Evolutionary conservation across 2,113 vertebrate species (phyloP).

Genomic region (Anseranas semipalmata): DNA sequence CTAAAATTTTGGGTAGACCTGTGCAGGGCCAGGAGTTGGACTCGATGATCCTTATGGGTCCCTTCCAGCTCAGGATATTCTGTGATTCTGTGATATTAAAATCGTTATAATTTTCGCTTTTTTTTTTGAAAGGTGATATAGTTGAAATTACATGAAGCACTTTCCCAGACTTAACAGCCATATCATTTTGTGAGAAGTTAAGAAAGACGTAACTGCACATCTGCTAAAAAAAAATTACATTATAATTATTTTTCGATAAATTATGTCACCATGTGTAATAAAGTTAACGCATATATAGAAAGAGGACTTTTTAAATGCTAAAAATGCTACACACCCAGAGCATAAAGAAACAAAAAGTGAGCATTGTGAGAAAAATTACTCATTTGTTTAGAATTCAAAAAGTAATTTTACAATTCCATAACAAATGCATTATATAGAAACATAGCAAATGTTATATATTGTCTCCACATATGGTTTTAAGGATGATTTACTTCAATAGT

Average conservation of each 20-base stretch:
- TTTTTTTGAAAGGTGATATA: not conserved
- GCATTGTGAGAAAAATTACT: not conserved
- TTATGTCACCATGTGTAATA: not conserved
- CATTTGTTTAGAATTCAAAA: not conserved
- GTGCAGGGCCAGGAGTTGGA: no score
- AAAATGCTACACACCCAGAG: not conserved
- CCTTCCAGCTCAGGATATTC: no score
- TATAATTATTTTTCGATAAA: not conserved
- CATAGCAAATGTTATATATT: not conserved
- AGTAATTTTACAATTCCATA: not conserved
- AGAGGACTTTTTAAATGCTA: not conserved
- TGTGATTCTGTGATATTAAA: no score
- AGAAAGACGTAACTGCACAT: not conserved
- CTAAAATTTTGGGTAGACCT: no score
- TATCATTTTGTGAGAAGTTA: not conserved
- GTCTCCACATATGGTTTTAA: not conserved
- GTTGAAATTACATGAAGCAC: not conserved
- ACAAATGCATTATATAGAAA: not conserved
- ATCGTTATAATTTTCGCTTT: not conserved
- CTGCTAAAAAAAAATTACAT: not conserved
- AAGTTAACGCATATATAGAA: not conserved
- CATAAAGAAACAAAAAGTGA: not conserved
- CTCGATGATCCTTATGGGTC: no score
- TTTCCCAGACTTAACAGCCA: not conserved
- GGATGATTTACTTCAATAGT: conserved; percentile 21